Percentiles rank a stretch among this genome's conserved stretches.
These are phyloP conservation scores for Eupithecia insigniata DNA, from an alignment of 2,888 invertebrate species.

Conservation along the genomic window DNA sequence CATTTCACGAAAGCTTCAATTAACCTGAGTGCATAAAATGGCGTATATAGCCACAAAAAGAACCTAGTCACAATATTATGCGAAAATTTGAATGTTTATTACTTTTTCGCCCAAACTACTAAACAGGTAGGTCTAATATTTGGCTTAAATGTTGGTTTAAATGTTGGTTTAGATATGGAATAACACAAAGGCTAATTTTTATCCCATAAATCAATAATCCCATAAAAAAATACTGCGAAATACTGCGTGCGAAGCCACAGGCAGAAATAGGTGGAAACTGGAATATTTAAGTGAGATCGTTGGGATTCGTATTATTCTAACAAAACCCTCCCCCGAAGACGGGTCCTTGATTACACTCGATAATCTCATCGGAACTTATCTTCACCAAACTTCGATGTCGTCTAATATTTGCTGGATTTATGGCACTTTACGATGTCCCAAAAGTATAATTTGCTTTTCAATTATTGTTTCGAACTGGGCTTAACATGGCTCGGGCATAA, in stretches of 20 bases:
- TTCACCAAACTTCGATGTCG: constrained; percentile 53
- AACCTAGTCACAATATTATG: not conserved
- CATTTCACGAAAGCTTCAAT: not conserved
- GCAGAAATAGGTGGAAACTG: no score
- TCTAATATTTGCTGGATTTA: constrained; percentile 38
- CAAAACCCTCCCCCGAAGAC: constrained; percentile 21
- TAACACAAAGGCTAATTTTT: no score
- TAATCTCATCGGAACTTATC: constrained; percentile 65
- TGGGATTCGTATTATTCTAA: not conserved
- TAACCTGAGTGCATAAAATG: no score
- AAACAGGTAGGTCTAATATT: no score
- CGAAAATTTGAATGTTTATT: not conserved
- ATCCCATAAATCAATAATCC: no score
- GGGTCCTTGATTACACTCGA: constrained; percentile 54
- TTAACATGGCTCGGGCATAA: not conserved
- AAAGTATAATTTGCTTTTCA: constrained; percentile 14
- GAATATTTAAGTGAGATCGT: no score
- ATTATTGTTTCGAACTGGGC: constrained; percentile 13
- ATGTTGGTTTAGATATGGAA: no score
- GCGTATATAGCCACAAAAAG: not conserved
- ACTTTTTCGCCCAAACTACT: no score
- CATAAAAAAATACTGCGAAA: no score
- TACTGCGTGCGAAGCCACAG: no score
- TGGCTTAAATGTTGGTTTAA: no score
- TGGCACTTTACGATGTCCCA: not conserved